Evolutionary conservation across 2,797 vertebrate species (phyloP).

Genomic region (Clarias fuscus): DNA sequence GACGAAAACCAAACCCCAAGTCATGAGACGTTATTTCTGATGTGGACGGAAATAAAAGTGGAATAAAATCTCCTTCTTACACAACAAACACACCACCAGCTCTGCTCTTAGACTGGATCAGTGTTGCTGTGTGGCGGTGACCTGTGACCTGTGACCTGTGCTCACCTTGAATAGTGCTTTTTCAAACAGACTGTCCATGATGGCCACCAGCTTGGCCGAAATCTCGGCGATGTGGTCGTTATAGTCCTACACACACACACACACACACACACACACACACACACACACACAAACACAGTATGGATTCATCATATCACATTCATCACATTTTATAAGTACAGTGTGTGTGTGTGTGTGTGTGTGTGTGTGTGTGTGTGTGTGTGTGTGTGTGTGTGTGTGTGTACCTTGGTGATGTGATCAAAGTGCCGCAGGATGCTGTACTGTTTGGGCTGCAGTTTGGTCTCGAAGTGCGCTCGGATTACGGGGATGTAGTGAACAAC

Average conservation of each 20-base stretch:
- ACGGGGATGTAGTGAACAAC: slow-evolving; percentile 95
- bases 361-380: neutral
- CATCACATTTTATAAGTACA: no score
- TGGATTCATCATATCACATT: no score
- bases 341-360: neutral
- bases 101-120: neutral
- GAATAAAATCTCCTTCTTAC: neutral
- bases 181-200: slow-evolving; percentile 98
- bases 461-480: slow-evolving; percentile 92
- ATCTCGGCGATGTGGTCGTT: slow-evolving; percentile 96
- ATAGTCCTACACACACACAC: slow-evolving; percentile 85
- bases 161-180: slow-evolving; percentile 92
- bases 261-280: slow-evolving; percentile 17
- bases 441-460: slow-evolving; percentile 92
- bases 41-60: neutral
- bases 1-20: neutral
- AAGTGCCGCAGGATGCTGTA: slow-evolving; percentile 92
- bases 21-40: neutral
- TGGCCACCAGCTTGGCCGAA: slow-evolving; percentile 94
- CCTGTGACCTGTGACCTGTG: neutral
- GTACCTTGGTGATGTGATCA: slow-evolving; percentile 97
- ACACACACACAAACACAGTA: slow-evolving; percentile 1
- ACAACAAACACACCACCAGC: neutral
- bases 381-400: slow-evolving; percentile 45
- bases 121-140: neutral